phyloP scores from a whole-genome alignment of 1,140 invertebrate species.

The Nomia melanderi region DNA sequence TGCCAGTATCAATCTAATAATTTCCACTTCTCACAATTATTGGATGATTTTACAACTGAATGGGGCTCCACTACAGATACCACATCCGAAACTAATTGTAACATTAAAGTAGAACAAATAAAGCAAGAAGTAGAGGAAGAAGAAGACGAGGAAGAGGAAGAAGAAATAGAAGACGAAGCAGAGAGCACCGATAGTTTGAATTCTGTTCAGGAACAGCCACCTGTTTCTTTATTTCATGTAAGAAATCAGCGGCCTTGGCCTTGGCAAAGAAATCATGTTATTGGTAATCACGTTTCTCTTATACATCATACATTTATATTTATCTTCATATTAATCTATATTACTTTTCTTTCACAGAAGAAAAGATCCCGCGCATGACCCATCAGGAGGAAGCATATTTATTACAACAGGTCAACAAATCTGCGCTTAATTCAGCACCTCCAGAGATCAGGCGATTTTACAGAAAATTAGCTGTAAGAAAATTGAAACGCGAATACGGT shows the following conservation, averaged over 20 bases:
- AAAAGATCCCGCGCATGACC: slow-evolving; percentile 78
- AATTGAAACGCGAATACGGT: slow-evolving; percentile 83
- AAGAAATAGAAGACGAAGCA: slow-evolving; percentile 48
- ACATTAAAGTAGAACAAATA: slow-evolving; percentile 36
- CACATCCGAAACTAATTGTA: slow-evolving; percentile 26
- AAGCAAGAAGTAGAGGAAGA: slow-evolving; percentile 49
- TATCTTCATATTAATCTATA: not conserved
- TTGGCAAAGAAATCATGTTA: slow-evolving; percentile 63
- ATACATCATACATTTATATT: not conserved
- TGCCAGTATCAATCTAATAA: slow-evolving; percentile 64
- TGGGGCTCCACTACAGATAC: slow-evolving; percentile 56
- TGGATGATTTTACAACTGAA: slow-evolving; percentile 62
- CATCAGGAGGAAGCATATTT: slow-evolving; percentile 83
- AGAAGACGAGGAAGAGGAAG: slow-evolving; percentile 35
- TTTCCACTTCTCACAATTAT: slow-evolving; percentile 54
- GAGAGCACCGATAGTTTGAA: slow-evolving; percentile 47
- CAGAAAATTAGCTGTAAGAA: slow-evolving; percentile 84
- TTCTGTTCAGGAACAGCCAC: slow-evolving; percentile 62
- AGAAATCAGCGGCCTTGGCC: slow-evolving; percentile 61
- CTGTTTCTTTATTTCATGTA: slow-evolving; percentile 67
- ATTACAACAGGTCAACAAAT: slow-evolving; percentile 79
- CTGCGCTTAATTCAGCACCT: slow-evolving; percentile 73
- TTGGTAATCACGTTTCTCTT: slow-evolving; percentile 25
- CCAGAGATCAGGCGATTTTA: slow-evolving; percentile 80
- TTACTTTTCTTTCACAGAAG: slow-evolving; percentile 63